Percentiles rank a stretch among this genome's conserved stretches.
phyloP scores from a whole-genome alignment of 2,888 invertebrate genomes.

The Cryptophagus acutangulus region DNA sequence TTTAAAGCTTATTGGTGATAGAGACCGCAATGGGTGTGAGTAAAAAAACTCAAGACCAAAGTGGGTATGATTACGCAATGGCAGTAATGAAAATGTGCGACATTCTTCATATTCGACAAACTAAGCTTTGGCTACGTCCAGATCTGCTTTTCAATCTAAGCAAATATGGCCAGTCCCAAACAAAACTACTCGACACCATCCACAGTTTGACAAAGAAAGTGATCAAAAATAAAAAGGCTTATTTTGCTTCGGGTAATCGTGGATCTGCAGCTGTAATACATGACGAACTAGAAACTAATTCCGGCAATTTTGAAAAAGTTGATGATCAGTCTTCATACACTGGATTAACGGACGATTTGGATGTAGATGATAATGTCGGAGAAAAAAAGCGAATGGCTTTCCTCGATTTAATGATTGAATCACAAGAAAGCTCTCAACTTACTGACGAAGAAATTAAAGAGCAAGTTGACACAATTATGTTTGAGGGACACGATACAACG shows the following conservation, averaged over 20 bases:
- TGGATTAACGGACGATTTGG: constrained; percentile 81
- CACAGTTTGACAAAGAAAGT: constrained; percentile 76
- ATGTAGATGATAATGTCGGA: constrained; percentile 70
- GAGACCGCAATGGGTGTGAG: constrained; percentile 89
- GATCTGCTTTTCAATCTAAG: constrained; percentile 74
- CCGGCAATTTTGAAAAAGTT: constrained; percentile 28
- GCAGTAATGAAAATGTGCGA: constrained; percentile 89
- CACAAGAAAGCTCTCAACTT: constrained; percentile 35
- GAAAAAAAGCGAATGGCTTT: constrained; percentile 82
- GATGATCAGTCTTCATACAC: no score
- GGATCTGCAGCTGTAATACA: constrained; percentile 44
- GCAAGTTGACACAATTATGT: constrained; percentile 83
- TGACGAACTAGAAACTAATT: constrained; percentile 43
- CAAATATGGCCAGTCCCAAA: constrained; percentile 68
- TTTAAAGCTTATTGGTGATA: no score
- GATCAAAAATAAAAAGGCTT: constrained; percentile 59
- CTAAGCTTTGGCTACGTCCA: constrained; percentile 72
- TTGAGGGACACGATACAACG: constrained; percentile 81
- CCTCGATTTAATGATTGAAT: constrained; percentile 78
- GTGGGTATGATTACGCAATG: constrained; percentile 79
- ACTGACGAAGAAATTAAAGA: constrained; percentile 58
- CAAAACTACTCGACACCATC: constrained; percentile 68
- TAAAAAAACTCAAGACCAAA: constrained; percentile 73
- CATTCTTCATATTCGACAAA: constrained; percentile 76
- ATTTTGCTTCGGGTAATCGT: constrained; percentile 41